Base-by-base conservation (phyloP, 2,113 vertebrate species). In the Cyanocitta stelleri region DNA sequence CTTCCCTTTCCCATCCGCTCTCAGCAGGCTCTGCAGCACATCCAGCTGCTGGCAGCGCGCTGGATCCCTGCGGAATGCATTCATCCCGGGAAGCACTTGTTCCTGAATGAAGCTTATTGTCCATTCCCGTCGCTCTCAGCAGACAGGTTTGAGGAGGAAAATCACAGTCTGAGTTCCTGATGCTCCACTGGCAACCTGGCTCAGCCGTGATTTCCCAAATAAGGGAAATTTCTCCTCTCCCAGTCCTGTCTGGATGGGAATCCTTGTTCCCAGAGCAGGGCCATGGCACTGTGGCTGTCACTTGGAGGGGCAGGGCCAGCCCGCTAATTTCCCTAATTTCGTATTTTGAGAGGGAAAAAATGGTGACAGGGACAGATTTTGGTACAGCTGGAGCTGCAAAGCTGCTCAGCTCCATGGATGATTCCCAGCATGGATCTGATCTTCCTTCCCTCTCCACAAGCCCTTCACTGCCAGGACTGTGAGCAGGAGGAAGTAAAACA, bases 101-200 rank as follows among this genome's bases (percentile, higher is more conserved):
- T 95, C 87, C 77, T 94, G n/a, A 96, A 91, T 87, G 71, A 33
- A 96, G 83, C 80, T 89, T 32, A 22, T 11, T 71, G 49, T 89
- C 54, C n/a, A 1, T 49, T 64, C 64, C 73, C 13, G 11, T 48
- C 46, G n/a, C 84, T 69, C 76, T 58, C 85, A 7, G 56, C 54
- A 89, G 52, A 30, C n/a, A 41, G 46, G 67, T 63, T 85, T 14
- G 71, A 79, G 75, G 74, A 58, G 74, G 21, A 30, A 52, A 51
- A 30, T 23, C 9, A 2, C 26, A 11, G 19, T 3, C 76, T 92
- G 89, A 64, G 87, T 89, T 84, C 76, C 83, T 78, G 91, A 88
- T 5, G 32, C 9, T 5, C 49, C 7, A 2, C 27, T 67, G 72
- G 33, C 48, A 75, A 49, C 13, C 3, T 2, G n/a, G n/a, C 79